Base-by-base conservation (phyloP, 2,888 invertebrate species). In the Polymixis lichenea region DNA sequence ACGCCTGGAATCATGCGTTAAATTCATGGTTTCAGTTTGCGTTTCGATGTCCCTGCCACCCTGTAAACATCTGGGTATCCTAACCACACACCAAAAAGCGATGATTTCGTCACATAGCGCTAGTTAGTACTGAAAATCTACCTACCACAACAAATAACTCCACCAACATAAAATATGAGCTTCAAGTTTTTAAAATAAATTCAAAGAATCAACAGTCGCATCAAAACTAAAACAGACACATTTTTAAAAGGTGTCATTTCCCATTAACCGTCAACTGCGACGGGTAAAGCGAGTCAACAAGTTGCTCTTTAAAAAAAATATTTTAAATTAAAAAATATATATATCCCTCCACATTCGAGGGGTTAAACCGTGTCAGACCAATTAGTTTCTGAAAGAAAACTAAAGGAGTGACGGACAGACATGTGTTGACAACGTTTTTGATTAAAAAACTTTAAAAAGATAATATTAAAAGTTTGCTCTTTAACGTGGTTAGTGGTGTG, bases 301-400 rank as follows among this genome's bases (percentile, higher is more conserved):
- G 90, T 89, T 88, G 86, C 90, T 92, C 91, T 91, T 87, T 85
- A 6, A 88, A 93, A 65, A 93, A 93, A 90, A 89, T 89, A 90
- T 90, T 90, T 91, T 89, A 91, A 91, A 91, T 92, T 91, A 89
- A 91, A 94, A 94, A 94, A 94, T 90, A 87, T 80, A 88, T 83
- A 86, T 89, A 87, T 86, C 88, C 88, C 84, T 88, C 87, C 86
- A 88, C 89, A 89, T 86, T 89, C 85, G 92, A 90, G 92, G 93
- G 94, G 92, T 93, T 91, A 90, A 78, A 87, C 90, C 89, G 90
- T 93, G 96, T 95, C 95, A 95, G 92, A 95, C 94, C 96, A 96
- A 96, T 96, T 96, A 96, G 96, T 95, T 92, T 86, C 91, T 94
- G 94, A 95, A 95, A 94, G 95, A 94, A 92, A 93, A 90, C 91